These are phyloP conservation scores for Agrilus mali DNA, from an alignment of 2,888 invertebrate species.

Conservation along the genomic window DNA sequence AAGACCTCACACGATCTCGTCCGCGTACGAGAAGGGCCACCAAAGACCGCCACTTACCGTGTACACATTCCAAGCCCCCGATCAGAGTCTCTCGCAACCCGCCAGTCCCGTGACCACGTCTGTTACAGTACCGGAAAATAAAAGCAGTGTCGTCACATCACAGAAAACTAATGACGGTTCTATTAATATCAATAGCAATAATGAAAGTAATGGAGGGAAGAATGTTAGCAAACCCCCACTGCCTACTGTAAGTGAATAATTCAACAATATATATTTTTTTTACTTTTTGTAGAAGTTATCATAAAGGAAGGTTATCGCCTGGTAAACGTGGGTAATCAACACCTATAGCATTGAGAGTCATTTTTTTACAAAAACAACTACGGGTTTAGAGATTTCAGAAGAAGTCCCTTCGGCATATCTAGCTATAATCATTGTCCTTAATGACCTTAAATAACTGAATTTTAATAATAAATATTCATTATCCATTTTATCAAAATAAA, in stretches of 20 bases:
- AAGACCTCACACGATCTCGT: conserved; percentile 86
- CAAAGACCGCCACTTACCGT: conserved; percentile 74
- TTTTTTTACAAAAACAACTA: too few species aligned
- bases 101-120: conserved; percentile 33
- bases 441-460: too few species aligned
- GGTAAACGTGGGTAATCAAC: too few species aligned
- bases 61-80: conserved; percentile 77
- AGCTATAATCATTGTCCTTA: too few species aligned
- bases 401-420: too few species aligned
- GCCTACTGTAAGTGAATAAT: conserved; percentile 47
- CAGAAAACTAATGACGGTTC: conserved; percentile 32
- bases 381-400: too few species aligned
- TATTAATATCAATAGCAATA: conserved; percentile 21
- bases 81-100: conserved; percentile 43
- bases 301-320: too few species aligned
- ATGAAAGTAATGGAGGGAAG: too few species aligned
- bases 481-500: too few species aligned
- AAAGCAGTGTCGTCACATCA: conserved; percentile 23
- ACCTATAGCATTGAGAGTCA: too few species aligned
- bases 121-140: conserved; percentile 12
- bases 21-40: conserved; percentile 78
- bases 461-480: too few species aligned
- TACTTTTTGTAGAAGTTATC: too few species aligned
- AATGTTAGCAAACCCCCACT: conserved; percentile 45
- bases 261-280: conserved; percentile 4